phyloP scores from a whole-genome alignment of 2,113 vertebrate genomes.

The Rousettus leschenaultii region DNA sequence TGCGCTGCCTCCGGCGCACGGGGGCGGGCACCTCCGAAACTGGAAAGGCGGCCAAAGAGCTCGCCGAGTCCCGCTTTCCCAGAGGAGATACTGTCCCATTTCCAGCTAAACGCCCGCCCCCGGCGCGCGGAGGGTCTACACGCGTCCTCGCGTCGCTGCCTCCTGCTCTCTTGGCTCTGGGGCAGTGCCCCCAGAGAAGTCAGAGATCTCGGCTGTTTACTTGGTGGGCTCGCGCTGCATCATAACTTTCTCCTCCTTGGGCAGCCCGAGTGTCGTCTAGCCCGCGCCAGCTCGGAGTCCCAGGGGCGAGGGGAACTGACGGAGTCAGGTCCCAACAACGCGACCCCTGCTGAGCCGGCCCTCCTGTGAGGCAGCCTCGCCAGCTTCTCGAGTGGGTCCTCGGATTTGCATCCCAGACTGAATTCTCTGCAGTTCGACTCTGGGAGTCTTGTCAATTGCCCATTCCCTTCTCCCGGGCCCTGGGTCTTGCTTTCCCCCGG shows the following conservation, averaged over 20 bases:
- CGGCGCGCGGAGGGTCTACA: slow-evolving; percentile 39
- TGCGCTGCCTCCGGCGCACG: slow-evolving; percentile 59
- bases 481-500: background rate
- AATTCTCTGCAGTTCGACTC: background rate
- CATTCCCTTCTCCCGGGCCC: background rate
- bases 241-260: background rate
- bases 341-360: no score
- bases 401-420: background rate
- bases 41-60: slow-evolving; percentile 67
- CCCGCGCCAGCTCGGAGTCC: background rate
- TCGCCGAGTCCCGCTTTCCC: slow-evolving; percentile 64
- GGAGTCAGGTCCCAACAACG: background rate
- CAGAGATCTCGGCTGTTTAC: background rate
- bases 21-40: slow-evolving; percentile 70
- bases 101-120: slow-evolving; percentile 57
- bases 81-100: slow-evolving; percentile 64
- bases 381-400: background rate
- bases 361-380: background rate
- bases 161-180: background rate
- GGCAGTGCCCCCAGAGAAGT: background rate
- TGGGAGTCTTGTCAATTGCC: background rate
- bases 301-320: background rate
- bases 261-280: background rate
- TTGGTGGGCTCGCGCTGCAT: background rate
- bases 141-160: slow-evolving; percentile 10